Evolutionary conservation across 2,113 vertebrate species (phyloP).

Genomic region (Ploceus nigricollis): DNA sequence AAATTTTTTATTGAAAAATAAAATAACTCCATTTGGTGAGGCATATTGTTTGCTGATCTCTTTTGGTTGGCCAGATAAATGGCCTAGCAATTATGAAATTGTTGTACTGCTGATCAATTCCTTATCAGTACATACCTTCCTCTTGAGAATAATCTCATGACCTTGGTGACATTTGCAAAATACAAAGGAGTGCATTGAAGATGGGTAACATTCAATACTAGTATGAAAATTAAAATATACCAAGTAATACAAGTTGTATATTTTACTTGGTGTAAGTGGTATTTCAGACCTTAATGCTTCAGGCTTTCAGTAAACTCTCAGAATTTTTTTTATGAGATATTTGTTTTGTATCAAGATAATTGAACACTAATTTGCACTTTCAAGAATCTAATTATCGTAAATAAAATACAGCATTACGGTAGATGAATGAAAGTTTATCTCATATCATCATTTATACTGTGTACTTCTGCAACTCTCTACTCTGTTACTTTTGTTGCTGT

Average conservation of each 20-base stretch:
- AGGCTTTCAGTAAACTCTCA: neutral
- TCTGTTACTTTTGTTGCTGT: neutral
- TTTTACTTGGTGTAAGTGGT: neutral
- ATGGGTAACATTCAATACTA: neutral
- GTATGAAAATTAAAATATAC: neutral
- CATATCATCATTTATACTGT: neutral
- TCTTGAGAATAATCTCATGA: neutral
- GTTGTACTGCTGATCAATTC: neutral
- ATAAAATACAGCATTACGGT: neutral
- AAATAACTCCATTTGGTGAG: neutral
- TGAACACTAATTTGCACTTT: neutral
- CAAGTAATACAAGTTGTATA: neutral
- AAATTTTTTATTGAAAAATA: neutral
- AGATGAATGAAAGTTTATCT: neutral
- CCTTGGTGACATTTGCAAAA: neutral
- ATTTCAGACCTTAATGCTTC: neutral
- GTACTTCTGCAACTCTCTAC: neutral
- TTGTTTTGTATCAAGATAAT: neutral
- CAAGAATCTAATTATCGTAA: neutral
- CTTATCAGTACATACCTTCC: neutral
- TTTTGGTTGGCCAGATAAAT: neutral
- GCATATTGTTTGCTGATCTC: neutral
- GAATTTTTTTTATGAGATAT: neutral
- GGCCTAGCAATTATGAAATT: neutral
- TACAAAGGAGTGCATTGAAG: neutral